Evolutionary conservation across 2,888 invertebrate species (phyloP).

Genomic region (Asteroscopus sphinx): DNA sequence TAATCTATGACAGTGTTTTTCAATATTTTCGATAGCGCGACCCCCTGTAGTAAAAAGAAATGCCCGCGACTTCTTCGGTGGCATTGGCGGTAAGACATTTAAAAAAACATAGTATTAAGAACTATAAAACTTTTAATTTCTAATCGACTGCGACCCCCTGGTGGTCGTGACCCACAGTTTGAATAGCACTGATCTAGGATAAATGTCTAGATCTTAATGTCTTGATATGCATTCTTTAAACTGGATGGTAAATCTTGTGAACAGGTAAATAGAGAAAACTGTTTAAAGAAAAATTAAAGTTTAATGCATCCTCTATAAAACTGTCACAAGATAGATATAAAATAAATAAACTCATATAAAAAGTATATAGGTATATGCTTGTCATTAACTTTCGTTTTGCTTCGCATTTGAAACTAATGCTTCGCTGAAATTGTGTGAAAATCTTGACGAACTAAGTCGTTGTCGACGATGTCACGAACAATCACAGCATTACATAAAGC

Average conservation of each 20-base stretch:
- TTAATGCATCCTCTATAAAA: conserved; percentile 8
- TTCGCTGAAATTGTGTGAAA: conserved; percentile 38
- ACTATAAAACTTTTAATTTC: too few species aligned
- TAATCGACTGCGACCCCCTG: too few species aligned
- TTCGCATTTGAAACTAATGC: conserved; percentile 14
- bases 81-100: too few species aligned
- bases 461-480: conserved; percentile 41
- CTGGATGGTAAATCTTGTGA: conserved; percentile 14
- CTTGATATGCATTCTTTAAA: conserved; percentile 13
- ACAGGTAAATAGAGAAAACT: conserved; percentile 14
- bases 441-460: conserved; percentile 11
- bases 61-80: too few species aligned
- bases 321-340: conserved; percentile 3
- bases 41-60: too few species aligned
- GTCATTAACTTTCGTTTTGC: conserved; percentile 10
- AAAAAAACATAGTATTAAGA: too few species aligned
- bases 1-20: too few species aligned
- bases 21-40: too few species aligned
- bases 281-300: conserved; percentile 10
- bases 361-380: not conserved
- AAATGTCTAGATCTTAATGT: conserved; percentile 16
- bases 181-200: not conserved
- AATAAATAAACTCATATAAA: not conserved
- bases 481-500: conserved; percentile 40
- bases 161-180: too few species aligned